Base-by-base conservation (phyloP, 2,113 vertebrate species). In the Dasypus novemcinctus region DNA sequence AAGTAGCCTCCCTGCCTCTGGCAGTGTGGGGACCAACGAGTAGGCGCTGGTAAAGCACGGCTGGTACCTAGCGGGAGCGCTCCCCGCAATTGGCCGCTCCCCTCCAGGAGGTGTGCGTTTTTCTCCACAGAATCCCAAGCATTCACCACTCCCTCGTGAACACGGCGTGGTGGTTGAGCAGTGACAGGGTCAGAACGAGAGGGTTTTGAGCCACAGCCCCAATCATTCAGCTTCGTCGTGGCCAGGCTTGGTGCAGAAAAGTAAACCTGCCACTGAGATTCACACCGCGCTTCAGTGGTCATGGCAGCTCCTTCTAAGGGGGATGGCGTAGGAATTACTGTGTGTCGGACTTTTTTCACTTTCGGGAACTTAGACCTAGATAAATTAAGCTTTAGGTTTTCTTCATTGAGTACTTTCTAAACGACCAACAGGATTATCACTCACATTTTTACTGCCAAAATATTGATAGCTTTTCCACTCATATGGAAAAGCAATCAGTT, bases 321-420 rank as follows among this genome's bases (percentile, higher is more conserved):
- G 33, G 23, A 29, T 0, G 3, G 5, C 59, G 5, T 7, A 31
- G 15, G 29, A n/a, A 15, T 36, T 2, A 38, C 25, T 0, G 0
- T 2, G 0, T 2, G 9, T 27, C 12, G 1, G 1, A 6, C 33
- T 31, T 21, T 5, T 5, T 7, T 38, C 36, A 10, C 0, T 0
- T 9, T 33, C 23, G 15, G 1, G 2, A 69, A 68, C 27, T 72
- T 31, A 20, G 61, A 52, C 43, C n/a, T 2, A 4, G 15, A 49
- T 27, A 25, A 10, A 29, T 31, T 0, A 12, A 1, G 21, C 46
- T 23, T 1, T 7, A 13, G n/a, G 52, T 69, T 79, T 84, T 59
- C 43, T 33, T 49, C 8, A 0, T 6, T 6, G 43, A 64, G 15
- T 69, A 10, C 61, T 61, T 78, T 63, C 75, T 38, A 81, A 95